Evolutionary conservation across 2,113 vertebrate genomes (phyloP), one percentile per base, ranked within the genome.

Genomic region (Turdus rufiventris): DNA sequence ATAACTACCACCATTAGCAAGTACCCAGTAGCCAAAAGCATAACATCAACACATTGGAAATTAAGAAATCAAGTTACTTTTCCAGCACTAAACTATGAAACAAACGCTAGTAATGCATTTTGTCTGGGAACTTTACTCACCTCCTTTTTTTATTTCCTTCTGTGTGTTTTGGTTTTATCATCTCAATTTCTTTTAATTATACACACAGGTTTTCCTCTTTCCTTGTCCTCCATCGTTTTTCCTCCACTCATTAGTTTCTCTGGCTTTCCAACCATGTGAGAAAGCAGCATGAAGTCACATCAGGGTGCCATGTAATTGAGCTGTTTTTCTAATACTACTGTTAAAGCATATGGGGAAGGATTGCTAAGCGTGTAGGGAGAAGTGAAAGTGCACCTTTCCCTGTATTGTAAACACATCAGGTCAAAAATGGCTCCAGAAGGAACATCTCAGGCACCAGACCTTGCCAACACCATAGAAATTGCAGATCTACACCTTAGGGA

Each of bases 231-330:
- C 85, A 79, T 87, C 12, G 62, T 92, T 96, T 93, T 88, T 94
- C 74, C 53, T 86, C 54, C 75, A 68, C 85, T 95, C 92, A 88
- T 95, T 95, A 93, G 92, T 93, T 96, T 78, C 88, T 93, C 87
- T 61, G 48, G 79, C 82, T 96, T 94, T 85, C 88, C n/a, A 6
- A 58, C 68, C 79, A 51, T 78, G 67, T 72, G 91, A 96, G 94
- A 96, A 96, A 95, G 71, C 97, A 96, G 96, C 92, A 85, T 89
- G 97, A 96, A 72, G 73, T 96, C 97, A 92, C 98, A 96, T 96
- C 97, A 75, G 97, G 98, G 93, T 97, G 97, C 96, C 95, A 25
- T 87, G 97, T 97, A 98, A 98, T 97, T 97, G 97, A 95, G 95
- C 96, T 97, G 97, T 87, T 98, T 98, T 96, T 97, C 96, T 97